Percentiles rank a stretch among this genome's conserved stretches.
Conservation (phyloP, 2,797 vertebrate genomes). For the Eulemur rubriventer region DNA sequence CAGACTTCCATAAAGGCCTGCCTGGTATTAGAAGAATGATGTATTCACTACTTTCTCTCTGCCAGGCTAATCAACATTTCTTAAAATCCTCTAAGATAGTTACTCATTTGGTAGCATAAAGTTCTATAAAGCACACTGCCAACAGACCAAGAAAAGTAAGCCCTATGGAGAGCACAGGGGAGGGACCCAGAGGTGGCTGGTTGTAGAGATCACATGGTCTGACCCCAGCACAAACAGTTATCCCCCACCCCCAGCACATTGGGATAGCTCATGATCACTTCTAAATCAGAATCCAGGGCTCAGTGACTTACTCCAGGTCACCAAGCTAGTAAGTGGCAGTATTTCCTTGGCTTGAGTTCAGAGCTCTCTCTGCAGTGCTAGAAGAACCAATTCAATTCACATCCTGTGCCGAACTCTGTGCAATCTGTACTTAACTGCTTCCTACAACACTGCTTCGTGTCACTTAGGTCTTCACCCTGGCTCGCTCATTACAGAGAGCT, state of each 20-base stretch:
- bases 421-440: not conserved
- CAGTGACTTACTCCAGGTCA: not conserved
- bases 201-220: not conserved
- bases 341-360: slow-evolving; percentile 13
- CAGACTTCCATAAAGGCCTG: not conserved
- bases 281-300: not conserved
- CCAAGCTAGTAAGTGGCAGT: slow-evolving; percentile 30
- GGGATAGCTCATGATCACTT: not conserved
- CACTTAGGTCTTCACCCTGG: not conserved
- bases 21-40: slow-evolving; percentile 3
- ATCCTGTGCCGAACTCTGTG: not conserved
- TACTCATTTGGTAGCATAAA: not conserved
- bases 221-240: not conserved
- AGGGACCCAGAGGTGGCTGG: not conserved
- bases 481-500: not conserved
- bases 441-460: not conserved
- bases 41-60: slow-evolving; percentile 3
- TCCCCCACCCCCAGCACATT: too few relatives aligned
- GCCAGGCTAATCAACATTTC: not conserved
- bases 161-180: not conserved
- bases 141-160: not conserved
- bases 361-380: not conserved
- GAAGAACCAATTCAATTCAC: not conserved
- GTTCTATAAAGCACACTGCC: not conserved
- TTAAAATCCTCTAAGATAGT: not conserved